A percentile compares a stretch with the other conserved stretches of the same genome.
Evolutionary conservation across 1,140 invertebrate genomes (phyloP).

Genomic region (Lepidurus packardi): DNA sequence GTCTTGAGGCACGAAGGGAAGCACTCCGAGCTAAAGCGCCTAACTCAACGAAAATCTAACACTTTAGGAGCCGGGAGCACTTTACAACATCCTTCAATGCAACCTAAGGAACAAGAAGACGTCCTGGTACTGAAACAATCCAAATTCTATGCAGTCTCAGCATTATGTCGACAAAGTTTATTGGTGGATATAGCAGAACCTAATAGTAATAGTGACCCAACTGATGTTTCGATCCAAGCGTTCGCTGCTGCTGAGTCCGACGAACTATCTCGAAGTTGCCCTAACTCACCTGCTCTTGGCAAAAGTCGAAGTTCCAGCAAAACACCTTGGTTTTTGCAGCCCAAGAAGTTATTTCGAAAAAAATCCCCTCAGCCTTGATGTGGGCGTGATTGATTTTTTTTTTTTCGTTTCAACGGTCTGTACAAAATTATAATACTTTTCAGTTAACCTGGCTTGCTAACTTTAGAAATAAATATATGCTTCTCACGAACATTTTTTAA

Average conservation of each 20-base stretch:
- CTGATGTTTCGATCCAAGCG: background rate
- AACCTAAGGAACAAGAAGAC: conserved; percentile 47
- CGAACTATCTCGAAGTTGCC: conserved; percentile 25
- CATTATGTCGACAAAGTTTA: conserved; percentile 60
- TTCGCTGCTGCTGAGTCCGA: background rate
- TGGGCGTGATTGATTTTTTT: background rate
- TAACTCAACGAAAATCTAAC: conserved; percentile 37
- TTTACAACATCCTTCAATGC: conserved; percentile 57
- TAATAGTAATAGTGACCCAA: background rate
- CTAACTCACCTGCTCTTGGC: conserved; percentile 14
- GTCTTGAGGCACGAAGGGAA: conserved; percentile 42
- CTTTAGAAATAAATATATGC: background rate
- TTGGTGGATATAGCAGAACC: conserved; percentile 51
- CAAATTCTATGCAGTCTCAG: conserved; percentile 52
- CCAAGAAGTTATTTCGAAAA: background rate
- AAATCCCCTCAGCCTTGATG: background rate
- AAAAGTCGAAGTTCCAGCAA: background rate
- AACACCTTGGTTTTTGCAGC: background rate
- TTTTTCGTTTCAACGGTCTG: background rate
- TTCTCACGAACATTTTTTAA: background rate
- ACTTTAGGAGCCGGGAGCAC: conserved; percentile 55
- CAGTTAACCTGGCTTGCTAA: background rate
- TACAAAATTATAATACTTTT: background rate
- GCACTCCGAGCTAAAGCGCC: conserved; percentile 41
- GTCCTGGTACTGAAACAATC: conserved; percentile 31